Conservation (phyloP, 2,113 vertebrate species). For the Cranoglanis bouderius region DNA sequence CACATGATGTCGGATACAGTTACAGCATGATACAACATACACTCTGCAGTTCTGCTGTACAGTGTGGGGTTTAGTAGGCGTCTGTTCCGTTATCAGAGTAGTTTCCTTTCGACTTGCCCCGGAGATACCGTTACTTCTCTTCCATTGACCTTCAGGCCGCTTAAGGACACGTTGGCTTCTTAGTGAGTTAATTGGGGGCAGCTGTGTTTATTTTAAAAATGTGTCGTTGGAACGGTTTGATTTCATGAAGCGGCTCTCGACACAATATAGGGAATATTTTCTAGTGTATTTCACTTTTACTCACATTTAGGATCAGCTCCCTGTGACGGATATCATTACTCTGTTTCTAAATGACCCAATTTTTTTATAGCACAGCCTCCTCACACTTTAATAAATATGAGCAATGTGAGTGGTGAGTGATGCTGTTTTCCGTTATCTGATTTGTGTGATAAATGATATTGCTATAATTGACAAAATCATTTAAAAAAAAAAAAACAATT, state of each 20-base stretch:
- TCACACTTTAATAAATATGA: background rate
- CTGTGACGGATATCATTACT: background rate
- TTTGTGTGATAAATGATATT: background rate
- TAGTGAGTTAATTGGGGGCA: background rate
- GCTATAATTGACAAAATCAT: background rate
- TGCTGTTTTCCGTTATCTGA: background rate
- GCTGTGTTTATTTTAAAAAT: constrained; percentile 19
- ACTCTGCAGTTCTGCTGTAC: background rate
- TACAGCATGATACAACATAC: constrained; percentile 11
- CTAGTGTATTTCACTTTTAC: background rate
- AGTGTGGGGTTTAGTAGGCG: background rate
- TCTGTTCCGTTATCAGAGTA: background rate
- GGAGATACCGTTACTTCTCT: background rate
- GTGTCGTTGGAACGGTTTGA: background rate
- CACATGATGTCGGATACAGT: background rate
- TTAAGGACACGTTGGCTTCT: background rate
- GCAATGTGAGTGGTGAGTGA: background rate
- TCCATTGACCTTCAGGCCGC: constrained; percentile 5
- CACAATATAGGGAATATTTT: constrained; percentile 4
- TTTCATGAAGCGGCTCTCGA: background rate
- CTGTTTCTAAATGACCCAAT: background rate
- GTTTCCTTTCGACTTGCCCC: background rate
- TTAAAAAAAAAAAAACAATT: background rate
- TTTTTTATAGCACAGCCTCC: background rate
- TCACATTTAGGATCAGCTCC: background rate